Evolutionary conservation across 2,888 invertebrate genomes (phyloP).

Genomic region (Ectemnius cavifrons): DNA sequence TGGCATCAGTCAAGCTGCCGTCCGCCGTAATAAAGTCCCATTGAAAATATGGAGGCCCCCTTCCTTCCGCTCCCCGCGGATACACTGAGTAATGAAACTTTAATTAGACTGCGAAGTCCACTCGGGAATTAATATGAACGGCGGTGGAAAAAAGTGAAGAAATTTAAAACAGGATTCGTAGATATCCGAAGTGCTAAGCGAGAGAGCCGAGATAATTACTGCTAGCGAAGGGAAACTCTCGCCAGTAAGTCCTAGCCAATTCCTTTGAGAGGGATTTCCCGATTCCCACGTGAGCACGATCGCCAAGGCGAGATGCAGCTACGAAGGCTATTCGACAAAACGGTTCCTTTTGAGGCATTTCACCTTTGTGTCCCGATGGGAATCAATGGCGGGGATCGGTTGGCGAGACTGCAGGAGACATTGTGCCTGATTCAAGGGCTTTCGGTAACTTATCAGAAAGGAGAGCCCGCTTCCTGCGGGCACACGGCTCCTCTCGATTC

Average conservation of each 20-base stretch:
- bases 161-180: neutral
- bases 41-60: neutral
- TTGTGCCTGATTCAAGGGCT: constrained; percentile 26
- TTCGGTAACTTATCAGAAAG: constrained; percentile 28
- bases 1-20: neutral
- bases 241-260: constrained; percentile 25
- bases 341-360: constrained; percentile 53
- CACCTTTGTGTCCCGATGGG: constrained; percentile 45
- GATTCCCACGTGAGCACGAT: constrained; percentile 46
- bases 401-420: constrained; percentile 27
- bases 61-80: neutral
- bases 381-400: constrained; percentile 26
- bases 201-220: neutral
- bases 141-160: neutral
- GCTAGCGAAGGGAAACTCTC: constrained; percentile 21
- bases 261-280: constrained; percentile 47
- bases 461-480: constrained; percentile 23
- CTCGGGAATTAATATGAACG: too few species aligned
- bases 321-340: constrained; percentile 46
- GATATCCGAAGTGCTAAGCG: neutral
- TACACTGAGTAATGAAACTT: too few species aligned
- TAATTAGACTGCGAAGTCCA: too few species aligned
- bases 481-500: constrained; percentile 12
- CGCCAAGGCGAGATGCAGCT: constrained; percentile 8
- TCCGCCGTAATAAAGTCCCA: neutral